Evolutionary conservation across 2,113 vertebrate genomes (phyloP).

Genomic region (Grantiella picta): DNA sequence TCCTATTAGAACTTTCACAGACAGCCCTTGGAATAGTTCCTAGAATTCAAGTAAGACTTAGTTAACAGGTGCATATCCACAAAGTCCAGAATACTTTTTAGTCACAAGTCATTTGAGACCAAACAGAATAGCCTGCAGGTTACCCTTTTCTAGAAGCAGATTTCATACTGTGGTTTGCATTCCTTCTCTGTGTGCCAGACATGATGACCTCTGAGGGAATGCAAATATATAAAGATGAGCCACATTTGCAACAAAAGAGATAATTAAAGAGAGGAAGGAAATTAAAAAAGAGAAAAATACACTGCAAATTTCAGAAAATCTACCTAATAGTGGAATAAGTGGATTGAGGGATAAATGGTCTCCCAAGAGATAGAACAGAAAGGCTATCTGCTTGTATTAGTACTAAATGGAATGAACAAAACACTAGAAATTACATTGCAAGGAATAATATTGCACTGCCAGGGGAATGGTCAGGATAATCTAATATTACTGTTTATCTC

Average conservation of each 20-base stretch:
- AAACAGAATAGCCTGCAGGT: background rate
- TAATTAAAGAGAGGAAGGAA: conserved; percentile 66
- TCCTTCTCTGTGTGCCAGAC: conserved; percentile 8
- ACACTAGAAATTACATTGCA: conserved; percentile 57
- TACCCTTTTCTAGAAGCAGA: background rate
- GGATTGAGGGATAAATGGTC: conserved; percentile 47
- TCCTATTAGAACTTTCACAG: background rate
- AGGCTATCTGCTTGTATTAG: conserved; percentile 59
- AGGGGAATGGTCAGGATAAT: conserved; percentile 33
- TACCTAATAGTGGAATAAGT: conserved; percentile 60
- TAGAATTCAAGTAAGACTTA: background rate
- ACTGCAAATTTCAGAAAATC: conserved; percentile 47
- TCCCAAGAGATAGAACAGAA: conserved; percentile 60
- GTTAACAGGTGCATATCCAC: background rate
- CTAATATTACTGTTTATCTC: background rate
- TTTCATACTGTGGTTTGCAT: background rate
- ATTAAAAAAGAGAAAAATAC: conserved; percentile 46
- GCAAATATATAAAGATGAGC: conserved; percentile 32
- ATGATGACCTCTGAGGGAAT: conserved; percentile 33
- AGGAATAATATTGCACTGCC: conserved; percentile 43
- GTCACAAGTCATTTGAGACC: background rate
- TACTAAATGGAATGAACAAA: conserved; percentile 55
- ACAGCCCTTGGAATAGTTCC: background rate
- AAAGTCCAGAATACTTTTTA: background rate
- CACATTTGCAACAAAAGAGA: conserved; percentile 33